These are phyloP conservation scores for Oceanites oceanicus DNA, from an alignment of 2,113 vertebrate genomes.

Conservation along the genomic window DNA sequence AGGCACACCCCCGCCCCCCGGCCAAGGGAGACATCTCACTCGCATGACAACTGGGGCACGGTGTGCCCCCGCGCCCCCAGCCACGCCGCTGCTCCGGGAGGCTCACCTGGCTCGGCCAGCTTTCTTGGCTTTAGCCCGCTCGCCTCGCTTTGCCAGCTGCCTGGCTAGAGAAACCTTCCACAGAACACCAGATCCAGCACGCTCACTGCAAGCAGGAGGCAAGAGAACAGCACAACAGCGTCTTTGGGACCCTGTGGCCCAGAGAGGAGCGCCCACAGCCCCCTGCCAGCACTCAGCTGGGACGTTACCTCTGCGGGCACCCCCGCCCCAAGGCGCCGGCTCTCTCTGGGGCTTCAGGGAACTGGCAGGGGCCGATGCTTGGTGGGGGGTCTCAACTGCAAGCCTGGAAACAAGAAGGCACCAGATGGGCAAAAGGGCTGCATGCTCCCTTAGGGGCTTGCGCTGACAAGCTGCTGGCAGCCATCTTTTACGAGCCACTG, in stretches of 20 bases:
- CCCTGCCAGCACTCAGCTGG: background rate
- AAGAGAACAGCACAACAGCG: background rate
- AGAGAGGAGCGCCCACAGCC: background rate
- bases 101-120: background rate
- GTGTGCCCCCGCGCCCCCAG: no score
- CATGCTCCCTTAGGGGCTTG: background rate
- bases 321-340: background rate
- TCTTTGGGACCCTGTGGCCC: background rate
- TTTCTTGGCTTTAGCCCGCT: background rate
- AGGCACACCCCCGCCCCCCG: no score
- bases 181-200: background rate
- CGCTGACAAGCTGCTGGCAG: background rate
- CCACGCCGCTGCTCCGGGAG: no score
- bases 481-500: background rate
- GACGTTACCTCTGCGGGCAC: no score
- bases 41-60: no score
- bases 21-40: background rate
- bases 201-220: background rate
- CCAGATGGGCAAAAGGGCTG: background rate
- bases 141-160: background rate
- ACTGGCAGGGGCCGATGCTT: fast-evolving
- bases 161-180: background rate
- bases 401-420: background rate
- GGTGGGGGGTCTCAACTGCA: background rate
- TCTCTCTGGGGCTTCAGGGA: background rate